These are phyloP conservation scores for Poeciliopsis presidionis DNA, from an alignment of 2,797 vertebrate genomes.

Conservation along the genomic window DNA sequence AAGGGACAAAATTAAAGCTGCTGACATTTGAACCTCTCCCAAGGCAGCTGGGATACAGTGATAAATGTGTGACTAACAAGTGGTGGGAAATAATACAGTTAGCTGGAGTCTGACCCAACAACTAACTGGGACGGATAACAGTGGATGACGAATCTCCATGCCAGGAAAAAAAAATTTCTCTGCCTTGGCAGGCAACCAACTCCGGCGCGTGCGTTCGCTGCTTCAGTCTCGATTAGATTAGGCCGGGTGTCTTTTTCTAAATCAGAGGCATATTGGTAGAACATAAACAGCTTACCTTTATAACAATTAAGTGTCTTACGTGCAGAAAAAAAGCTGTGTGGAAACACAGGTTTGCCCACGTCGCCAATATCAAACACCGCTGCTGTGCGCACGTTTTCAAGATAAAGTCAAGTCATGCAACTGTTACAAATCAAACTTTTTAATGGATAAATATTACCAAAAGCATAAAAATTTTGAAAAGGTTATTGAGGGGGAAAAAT, in stretches of 20 bases:
- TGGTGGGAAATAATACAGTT: constrained; percentile 8
- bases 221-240: not conserved
- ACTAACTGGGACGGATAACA: not conserved
- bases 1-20: not conserved
- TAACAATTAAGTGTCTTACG: not conserved
- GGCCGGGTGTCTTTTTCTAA: not conserved
- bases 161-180: not conserved
- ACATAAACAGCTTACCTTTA: not conserved
- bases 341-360: not conserved
- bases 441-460: not conserved
- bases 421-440: not conserved
- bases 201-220: not conserved
- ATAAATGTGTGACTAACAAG: constrained; percentile 1
- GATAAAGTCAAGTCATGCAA: not conserved
- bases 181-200: not conserved
- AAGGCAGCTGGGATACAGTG: constrained; percentile 1
- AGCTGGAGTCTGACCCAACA: not conserved
- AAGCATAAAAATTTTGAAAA: not conserved
- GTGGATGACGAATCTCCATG: not conserved
- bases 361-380: no score
- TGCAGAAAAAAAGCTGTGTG: not conserved
- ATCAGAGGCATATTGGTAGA: not conserved
- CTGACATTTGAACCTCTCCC: not conserved
- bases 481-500: not conserved
- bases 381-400: no score